Conservation (phyloP, 2,888 invertebrate species). For the Eupithecia vulgata region DNA sequence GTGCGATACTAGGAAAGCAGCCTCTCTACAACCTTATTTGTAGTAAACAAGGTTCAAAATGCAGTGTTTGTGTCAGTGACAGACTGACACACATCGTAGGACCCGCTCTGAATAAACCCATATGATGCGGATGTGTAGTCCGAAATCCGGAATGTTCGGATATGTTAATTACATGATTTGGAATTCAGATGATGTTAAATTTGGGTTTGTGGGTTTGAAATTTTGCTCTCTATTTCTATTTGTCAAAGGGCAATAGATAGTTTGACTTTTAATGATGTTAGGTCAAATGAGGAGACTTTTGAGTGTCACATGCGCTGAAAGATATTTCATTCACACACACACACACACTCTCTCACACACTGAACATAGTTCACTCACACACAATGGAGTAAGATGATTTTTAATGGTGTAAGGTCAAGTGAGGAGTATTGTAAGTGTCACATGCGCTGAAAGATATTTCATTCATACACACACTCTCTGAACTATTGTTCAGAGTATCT, state of each 20-base stretch:
- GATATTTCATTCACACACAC: background rate
- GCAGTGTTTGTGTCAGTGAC: constrained; percentile 39
- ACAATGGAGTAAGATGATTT: no score
- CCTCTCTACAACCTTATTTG: constrained; percentile 20
- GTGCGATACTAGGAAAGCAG: constrained; percentile 36
- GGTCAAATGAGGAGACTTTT: background rate
- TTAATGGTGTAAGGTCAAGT: background rate
- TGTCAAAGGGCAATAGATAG: background rate
- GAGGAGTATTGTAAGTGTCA: background rate
- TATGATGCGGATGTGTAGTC: constrained; percentile 42
- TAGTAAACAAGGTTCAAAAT: constrained; percentile 27
- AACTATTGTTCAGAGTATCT: no score
- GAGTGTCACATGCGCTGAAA: background rate
- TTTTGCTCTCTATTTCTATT: constrained; percentile 6
- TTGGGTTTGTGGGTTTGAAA: constrained; percentile 34
- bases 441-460: background rate
- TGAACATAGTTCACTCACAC: no score
- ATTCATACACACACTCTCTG: background rate
- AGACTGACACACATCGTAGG: constrained; percentile 47
- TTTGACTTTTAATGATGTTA: background rate
- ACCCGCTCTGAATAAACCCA: constrained; percentile 62
- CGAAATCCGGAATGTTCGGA: constrained; percentile 34
- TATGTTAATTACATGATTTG: constrained; percentile 39
- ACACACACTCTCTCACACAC: no score
- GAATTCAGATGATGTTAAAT: constrained; percentile 34